Conservation (phyloP, 2,888 invertebrate genomes). For the Tenthredo distinguenda region DNA sequence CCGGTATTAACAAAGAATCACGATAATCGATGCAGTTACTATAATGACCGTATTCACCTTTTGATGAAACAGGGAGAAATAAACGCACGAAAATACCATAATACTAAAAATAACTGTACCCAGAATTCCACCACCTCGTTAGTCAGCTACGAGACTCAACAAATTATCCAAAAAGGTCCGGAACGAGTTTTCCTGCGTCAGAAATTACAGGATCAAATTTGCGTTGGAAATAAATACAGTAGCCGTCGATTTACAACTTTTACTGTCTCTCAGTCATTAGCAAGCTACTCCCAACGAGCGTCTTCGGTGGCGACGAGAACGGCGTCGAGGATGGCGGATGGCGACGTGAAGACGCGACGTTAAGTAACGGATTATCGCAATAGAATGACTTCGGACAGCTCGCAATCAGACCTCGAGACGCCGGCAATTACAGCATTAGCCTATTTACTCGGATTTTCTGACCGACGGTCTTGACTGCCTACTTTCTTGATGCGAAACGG, state of each 20-base stretch:
- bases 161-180: background rate
- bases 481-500: background rate
- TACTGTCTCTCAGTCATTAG: background rate
- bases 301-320: slow-evolving; percentile 14
- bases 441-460: background rate
- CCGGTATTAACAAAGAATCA: slow-evolving; percentile 40
- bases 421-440: slow-evolving; percentile 43
- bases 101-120: background rate
- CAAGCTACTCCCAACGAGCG: background rate
- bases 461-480: background rate
- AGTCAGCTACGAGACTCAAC: background rate
- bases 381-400: slow-evolving; percentile 29
- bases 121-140: slow-evolving; percentile 16
- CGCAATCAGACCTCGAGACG: slow-evolving; percentile 31
- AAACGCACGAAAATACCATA: background rate
- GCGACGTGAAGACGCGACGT: slow-evolving; percentile 34
- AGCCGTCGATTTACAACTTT: background rate
- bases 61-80: slow-evolving; percentile 11
- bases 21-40: slow-evolving; percentile 29
- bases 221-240: background rate
- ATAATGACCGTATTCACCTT: background rate
- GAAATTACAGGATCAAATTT: background rate
- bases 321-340: background rate
- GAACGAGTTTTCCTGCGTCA: background rate
- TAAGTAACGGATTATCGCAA: slow-evolving; percentile 34